Base-by-base conservation (phyloP, 1,140 invertebrate species). In the Lysiphlebus fabarum region DNA sequence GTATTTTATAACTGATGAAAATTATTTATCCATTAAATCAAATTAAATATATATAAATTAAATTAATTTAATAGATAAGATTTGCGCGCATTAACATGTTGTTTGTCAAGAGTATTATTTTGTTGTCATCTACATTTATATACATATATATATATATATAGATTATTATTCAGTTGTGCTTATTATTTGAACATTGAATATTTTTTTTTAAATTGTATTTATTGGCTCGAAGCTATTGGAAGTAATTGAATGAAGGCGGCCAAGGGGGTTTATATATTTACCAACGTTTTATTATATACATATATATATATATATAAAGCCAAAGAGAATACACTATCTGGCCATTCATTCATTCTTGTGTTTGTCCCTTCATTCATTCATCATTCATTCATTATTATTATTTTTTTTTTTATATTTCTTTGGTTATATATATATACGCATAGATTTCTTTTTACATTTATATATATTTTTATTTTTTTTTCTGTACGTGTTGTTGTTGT, bases 341-440 rank as follows among this genome's bases (percentile, higher is more conserved):
- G 77, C 77, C 78, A 80, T 80, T 80, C 78, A 79, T 78, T 78
- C 76, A 76, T 57, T 79, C 77, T 78, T 50, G 36, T 75, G 77
- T 78, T 75, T 79, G 75, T 78, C 76, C 76, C 75, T 79, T 77
- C 77, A 77, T 79, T 79, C 77, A 79, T 78, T 79, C 77, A 78
- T 80, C 76, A 79, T 78, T 79, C 75, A 33, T 36, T 33, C 38
- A 12, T 33, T 11, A 36, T 51, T 51, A 34, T 49, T 34, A 33
- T 49, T 9, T 14, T 26, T 48, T 34, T 14, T 6, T 6, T 40
- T 48, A 33, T 48, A 33, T 49, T 33, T 34, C 34, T 51, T 51
- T n/a, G 49, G 74, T 72, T 77, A 34, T 71, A 71, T 65, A 71
- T 74, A 69, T 73, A 75, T 34, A 34, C 37, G 14, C 33, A 51